Percentiles rank a stretch among this genome's conserved stretches.
phyloP scores from a whole-genome alignment of 2,888 invertebrate species.

The Nomada fabriciana region DNA sequence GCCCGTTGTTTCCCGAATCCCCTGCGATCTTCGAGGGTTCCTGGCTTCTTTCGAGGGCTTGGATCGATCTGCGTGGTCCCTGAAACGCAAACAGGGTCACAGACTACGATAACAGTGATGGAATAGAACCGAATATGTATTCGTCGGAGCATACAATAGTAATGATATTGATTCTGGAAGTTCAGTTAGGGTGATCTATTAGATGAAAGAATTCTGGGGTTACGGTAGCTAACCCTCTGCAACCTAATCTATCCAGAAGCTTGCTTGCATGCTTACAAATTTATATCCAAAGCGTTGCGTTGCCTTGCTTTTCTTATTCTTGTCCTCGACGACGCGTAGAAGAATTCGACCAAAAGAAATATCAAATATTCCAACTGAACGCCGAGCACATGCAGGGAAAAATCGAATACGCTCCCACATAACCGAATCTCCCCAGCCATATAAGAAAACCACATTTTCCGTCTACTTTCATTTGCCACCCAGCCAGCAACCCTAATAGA shows the following conservation, averaged over 20 bases:
- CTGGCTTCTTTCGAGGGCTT: constrained; percentile 24
- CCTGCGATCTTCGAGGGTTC: constrained; percentile 34
- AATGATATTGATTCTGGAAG: neutral
- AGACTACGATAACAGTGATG: constrained; percentile 1
- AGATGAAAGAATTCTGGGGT: neutral
- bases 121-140: neutral
- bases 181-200: neutral
- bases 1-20: constrained; percentile 30
- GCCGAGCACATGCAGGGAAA: neutral
- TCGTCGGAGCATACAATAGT: neutral
- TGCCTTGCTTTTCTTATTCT: too few relatives aligned
- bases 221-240: neutral
- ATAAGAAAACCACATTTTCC: constrained; percentile 48
- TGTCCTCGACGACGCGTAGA: too few relatives aligned
- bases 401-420: too few relatives aligned
- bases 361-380: neutral
- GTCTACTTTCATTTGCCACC: constrained; percentile 19
- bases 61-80: constrained; percentile 30
- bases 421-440: neutral
- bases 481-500: constrained; percentile 30
- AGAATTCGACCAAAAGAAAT: too few relatives aligned
- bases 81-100: constrained; percentile 7
- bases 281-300: too few relatives aligned
- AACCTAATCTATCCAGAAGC: too few relatives aligned
- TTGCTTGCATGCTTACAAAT: too few relatives aligned